Percentiles rank a stretch among this genome's conserved stretches.
These are phyloP conservation scores for Dimorphilus gyrociliatus DNA, from an alignment of 2,888 invertebrate genomes.

Conservation along the genomic window DNA sequence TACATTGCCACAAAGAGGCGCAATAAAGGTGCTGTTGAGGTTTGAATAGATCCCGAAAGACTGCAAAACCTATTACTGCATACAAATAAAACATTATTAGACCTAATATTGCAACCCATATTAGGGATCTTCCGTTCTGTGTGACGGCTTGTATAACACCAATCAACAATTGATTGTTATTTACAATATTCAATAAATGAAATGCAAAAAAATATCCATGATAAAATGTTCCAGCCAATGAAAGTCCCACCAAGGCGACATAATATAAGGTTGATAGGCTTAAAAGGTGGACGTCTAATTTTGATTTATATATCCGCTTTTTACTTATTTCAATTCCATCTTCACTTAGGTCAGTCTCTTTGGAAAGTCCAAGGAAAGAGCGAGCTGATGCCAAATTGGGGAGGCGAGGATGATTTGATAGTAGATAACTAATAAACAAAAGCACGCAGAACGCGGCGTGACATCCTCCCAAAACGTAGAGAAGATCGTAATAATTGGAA, in stretches of 20 bases:
- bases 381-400: conserved; percentile 15
- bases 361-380: background rate
- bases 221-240: conserved; percentile 26
- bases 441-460: conserved; percentile 29
- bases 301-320: conserved; percentile 23
- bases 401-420: conserved; percentile 33
- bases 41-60: conserved; percentile 32
- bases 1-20: conserved; percentile 34
- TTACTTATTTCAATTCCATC: conserved; percentile 24
- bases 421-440: conserved; percentile 31
- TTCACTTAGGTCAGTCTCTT: conserved; percentile 7
- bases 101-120: conserved; percentile 37
- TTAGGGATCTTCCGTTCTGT: conserved; percentile 34
- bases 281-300: conserved; percentile 30
- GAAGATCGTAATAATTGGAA: conserved; percentile 17
- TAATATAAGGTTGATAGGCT: conserved; percentile 34
- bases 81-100: conserved; percentile 37
- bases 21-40: conserved; percentile 30
- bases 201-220: conserved; percentile 36
- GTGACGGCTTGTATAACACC: conserved; percentile 38
- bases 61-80: conserved; percentile 34
- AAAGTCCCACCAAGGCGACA: conserved; percentile 28
- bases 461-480: conserved; percentile 23
- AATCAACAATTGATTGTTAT: conserved; percentile 35
- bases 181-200: conserved; percentile 36